phyloP scores from a whole-genome alignment of 2,113 vertebrate genomes.

The Oenanthe melanoleuca region DNA sequence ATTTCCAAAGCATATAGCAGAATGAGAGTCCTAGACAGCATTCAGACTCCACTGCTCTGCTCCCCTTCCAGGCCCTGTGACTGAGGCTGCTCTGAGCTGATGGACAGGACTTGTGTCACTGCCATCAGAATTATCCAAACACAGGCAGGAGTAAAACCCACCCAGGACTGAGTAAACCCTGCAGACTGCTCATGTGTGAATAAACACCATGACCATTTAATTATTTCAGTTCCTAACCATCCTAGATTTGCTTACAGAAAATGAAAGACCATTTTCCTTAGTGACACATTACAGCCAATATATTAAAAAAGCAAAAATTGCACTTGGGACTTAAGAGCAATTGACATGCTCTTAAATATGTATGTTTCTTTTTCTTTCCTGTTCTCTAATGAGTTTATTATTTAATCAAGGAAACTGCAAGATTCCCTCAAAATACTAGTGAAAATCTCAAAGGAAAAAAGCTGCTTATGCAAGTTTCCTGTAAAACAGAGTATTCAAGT shows the following conservation, averaged over 20 bases:
- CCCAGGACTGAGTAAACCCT: not conserved
- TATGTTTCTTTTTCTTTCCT: conserved; percentile 14
- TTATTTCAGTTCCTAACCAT: not conserved
- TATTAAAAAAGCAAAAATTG: conserved; percentile 16
- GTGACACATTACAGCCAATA: not conserved
- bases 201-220: not conserved
- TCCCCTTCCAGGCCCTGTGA: not conserved
- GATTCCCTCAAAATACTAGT: conserved; percentile 14
- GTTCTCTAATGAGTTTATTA: conserved; percentile 59
- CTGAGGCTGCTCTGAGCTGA: not conserved
- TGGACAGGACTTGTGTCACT: not conserved
- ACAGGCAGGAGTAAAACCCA: not conserved
- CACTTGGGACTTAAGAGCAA: conserved; percentile 59
- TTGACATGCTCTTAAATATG: conserved; percentile 51
- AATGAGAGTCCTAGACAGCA: not conserved
- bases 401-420: conserved; percentile 65
- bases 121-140: not conserved
- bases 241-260: conserved; percentile 33
- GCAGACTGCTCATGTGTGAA: not conserved
- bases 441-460: conserved; percentile 62
- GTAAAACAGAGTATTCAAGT: conserved; percentile 50
- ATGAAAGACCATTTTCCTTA: conserved; percentile 40
- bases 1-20: not conserved
- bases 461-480: conserved; percentile 42
- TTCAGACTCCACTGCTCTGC: not conserved